phyloP scores from a whole-genome alignment of 2,888 invertebrate genomes.

The Xiphydria camelus region DNA sequence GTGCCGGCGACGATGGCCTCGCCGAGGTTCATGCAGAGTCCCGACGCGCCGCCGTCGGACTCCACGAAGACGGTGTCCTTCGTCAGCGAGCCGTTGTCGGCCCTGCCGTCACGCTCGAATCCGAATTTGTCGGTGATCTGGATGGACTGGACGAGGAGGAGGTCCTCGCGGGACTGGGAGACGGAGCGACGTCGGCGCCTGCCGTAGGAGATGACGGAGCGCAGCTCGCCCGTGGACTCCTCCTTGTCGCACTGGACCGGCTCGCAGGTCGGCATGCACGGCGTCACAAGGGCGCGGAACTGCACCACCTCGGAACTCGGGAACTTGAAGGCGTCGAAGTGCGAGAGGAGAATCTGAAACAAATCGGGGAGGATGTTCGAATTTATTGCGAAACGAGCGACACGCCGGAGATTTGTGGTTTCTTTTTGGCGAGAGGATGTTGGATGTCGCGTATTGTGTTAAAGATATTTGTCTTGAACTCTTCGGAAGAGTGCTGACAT shows the following conservation, averaged over 20 bases:
- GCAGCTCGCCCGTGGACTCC: slow-evolving; percentile 80
- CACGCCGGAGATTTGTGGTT: slow-evolving; percentile 16
- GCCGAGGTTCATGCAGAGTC: slow-evolving; percentile 74
- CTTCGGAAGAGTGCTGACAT: slow-evolving; percentile 1
- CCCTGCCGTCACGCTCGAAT: slow-evolving; percentile 67
- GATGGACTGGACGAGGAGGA: slow-evolving; percentile 86
- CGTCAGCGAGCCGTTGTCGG: slow-evolving; percentile 51
- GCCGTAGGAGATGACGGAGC: slow-evolving; percentile 82
- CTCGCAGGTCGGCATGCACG: slow-evolving; percentile 91
- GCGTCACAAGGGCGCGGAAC: slow-evolving; percentile 93
- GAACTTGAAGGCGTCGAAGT: slow-evolving; percentile 96
- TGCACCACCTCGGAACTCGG: slow-evolving; percentile 93
- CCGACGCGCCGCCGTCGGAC: slow-evolving; percentile 59
- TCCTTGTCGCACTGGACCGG: slow-evolving; percentile 88
- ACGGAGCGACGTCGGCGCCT: slow-evolving; percentile 73
- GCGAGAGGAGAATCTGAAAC: slow-evolving; percentile 78
- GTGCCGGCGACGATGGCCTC: slow-evolving; percentile 85
- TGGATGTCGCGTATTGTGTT: no score
- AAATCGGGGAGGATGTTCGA: no score
- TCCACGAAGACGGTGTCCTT: slow-evolving; percentile 75
- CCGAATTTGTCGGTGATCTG: slow-evolving; percentile 92
- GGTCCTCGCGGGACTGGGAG: slow-evolving; percentile 71
- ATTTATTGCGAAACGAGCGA: no score
- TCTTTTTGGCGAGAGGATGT: slow-evolving; percentile 11
- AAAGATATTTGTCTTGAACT: no score